Evolutionary conservation across 2,888 invertebrate species (phyloP).

Genomic region (Crepidodera aurea): DNA sequence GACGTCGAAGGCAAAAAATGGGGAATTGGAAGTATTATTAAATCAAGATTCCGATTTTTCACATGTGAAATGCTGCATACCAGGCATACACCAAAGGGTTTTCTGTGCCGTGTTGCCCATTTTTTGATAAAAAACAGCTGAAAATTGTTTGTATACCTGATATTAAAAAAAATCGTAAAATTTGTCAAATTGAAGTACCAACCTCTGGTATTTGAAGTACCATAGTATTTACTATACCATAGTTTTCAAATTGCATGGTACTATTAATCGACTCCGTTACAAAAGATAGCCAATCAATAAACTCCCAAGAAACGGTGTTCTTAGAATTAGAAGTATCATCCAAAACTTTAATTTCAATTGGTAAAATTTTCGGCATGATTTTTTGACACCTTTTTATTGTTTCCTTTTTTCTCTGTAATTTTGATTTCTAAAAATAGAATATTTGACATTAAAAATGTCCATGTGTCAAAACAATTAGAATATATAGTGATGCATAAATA

Average conservation of each 20-base stretch:
- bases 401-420: conserved; percentile 19
- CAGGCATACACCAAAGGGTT: too few species aligned
- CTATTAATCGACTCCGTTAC: conserved; percentile 81
- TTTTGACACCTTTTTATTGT: conserved; percentile 34
- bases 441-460: conserved; percentile 48
- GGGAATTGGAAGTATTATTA: too few species aligned
- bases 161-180: background rate
- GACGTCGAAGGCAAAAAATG: too few species aligned
- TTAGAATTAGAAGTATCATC: conserved; percentile 32
- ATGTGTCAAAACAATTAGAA: conserved; percentile 43
- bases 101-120: too few species aligned
- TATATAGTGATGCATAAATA: too few species aligned
- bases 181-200: conserved; percentile 36
- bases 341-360: conserved; percentile 54
- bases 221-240: conserved; percentile 71
- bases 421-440: conserved; percentile 29
- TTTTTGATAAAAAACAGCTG: too few species aligned
- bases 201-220: conserved; percentile 76
- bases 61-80: too few species aligned
- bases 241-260: conserved; percentile 74
- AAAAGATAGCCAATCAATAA: conserved; percentile 77
- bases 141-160: background rate
- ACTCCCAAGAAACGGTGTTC: conserved; percentile 60
- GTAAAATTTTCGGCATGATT: conserved; percentile 51
- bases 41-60: too few species aligned